Conservation (phyloP, 2,797 vertebrate genomes). For the Molothrus aeneus region DNA sequence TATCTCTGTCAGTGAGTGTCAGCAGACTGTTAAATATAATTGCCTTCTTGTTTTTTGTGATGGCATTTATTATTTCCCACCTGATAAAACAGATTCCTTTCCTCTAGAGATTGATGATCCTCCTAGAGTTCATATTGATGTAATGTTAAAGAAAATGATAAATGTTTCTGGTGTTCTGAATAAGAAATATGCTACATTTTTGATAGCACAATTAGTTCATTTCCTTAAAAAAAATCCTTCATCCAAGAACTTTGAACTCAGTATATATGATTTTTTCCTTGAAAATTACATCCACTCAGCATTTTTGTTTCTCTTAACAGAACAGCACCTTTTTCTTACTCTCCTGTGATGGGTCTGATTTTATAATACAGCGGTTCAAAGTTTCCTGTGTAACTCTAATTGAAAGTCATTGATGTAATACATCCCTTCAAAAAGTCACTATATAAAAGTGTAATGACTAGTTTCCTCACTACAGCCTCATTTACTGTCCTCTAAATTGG, state of each 20-base stretch:
- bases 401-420: neutral
- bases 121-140: neutral
- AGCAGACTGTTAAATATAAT: slow-evolving; percentile 20
- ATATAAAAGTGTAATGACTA: neutral
- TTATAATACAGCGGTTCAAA: neutral
- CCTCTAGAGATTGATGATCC: neutral
- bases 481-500: neutral
- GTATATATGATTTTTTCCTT: neutral
- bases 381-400: neutral
- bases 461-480: neutral
- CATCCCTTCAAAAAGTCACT: neutral
- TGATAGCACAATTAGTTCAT: neutral
- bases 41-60: neutral
- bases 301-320: neutral
- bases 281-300: neutral
- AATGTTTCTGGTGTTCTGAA: neutral
- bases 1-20: slow-evolving; percentile 23
- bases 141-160: neutral
- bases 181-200: neutral
- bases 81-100: neutral
- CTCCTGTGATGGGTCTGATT: neutral
- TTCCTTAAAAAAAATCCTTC: neutral
- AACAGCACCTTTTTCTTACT: neutral
- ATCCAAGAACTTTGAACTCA: neutral
- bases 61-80: slow-evolving; percentile 34